Conservation (phyloP, 2,888 invertebrate genomes). For the Lysandra coridon region DNA sequence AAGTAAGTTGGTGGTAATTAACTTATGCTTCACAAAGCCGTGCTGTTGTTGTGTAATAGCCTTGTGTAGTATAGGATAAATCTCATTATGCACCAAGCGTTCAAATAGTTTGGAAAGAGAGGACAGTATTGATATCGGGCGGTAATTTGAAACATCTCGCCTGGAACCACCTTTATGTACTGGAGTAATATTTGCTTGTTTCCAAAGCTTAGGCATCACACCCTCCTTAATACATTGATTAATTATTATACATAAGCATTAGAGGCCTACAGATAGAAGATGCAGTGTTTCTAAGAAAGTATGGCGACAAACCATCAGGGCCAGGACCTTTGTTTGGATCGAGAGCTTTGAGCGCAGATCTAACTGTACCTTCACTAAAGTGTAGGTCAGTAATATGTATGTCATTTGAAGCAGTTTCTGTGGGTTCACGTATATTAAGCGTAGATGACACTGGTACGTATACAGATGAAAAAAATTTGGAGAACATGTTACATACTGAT, state of each 20-base stretch:
- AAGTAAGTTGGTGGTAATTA: conserved; percentile 15
- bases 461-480: conserved; percentile 6
- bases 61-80: not conserved
- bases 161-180: conserved; percentile 11
- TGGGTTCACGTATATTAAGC: no score
- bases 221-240: no score
- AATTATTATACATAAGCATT: no score
- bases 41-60: conserved; percentile 19
- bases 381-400: no score
- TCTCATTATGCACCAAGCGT: conserved; percentile 15
- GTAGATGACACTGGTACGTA: conserved; percentile 14
- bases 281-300: conserved; percentile 7
- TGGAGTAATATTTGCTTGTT: conserved; percentile 7
- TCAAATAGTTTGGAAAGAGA: conserved; percentile 23
- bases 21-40: not conserved
- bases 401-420: no score
- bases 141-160: not conserved
- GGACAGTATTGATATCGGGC: not conserved
- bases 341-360: not conserved
- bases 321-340: conserved; percentile 3
- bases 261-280: no score
- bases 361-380: no score
- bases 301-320: not conserved
- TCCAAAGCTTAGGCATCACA: not conserved
- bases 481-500: no score